Evolutionary conservation across 2,888 invertebrate species (phyloP).

Genomic region (Sthenelais limicola): DNA sequence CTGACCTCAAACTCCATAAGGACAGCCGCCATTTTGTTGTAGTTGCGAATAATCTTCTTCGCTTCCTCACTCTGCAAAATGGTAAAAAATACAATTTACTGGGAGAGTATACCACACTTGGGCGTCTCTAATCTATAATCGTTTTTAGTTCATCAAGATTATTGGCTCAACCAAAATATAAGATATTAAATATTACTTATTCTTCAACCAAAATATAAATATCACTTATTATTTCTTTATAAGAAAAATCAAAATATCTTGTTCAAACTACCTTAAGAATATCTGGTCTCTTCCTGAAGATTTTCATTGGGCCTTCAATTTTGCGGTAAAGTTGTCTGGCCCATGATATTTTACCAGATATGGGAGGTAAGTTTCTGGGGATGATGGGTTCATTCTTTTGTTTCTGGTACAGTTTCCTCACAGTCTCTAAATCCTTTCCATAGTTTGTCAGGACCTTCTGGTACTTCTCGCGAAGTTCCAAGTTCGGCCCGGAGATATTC

Average conservation of each 20-base stretch:
- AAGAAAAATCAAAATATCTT: too few relatives aligned
- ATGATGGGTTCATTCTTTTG: constrained; percentile 91
- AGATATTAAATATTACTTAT: neutral
- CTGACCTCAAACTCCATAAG: constrained; percentile 72
- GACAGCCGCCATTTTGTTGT: constrained; percentile 73
- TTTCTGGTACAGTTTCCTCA: constrained; percentile 82
- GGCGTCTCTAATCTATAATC: too few relatives aligned
- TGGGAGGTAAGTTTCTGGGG: constrained; percentile 90
- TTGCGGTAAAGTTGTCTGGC: constrained; percentile 85
- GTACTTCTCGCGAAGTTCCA: constrained; percentile 72
- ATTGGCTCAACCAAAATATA: neutral
- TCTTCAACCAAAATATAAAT: neutral
- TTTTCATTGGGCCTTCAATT: constrained; percentile 85
- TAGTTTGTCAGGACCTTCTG: constrained; percentile 70
- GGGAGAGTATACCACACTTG: too few relatives aligned
- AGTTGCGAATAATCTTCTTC: constrained; percentile 71
- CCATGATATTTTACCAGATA: constrained; percentile 87
- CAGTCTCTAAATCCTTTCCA: constrained; percentile 89
- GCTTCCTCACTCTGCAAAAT: constrained; percentile 66
- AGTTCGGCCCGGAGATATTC: constrained; percentile 66
- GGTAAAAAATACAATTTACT: neutral
- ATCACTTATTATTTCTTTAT: too few relatives aligned
- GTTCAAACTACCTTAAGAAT: constrained; percentile 69
- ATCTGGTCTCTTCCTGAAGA: constrained; percentile 70
- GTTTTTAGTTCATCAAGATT: too few relatives aligned